Evolutionary conservation across 35 echinoderm and acorn worm genomes (phyloP).

Genomic region (Heliocidaris tuberculata): DNA sequence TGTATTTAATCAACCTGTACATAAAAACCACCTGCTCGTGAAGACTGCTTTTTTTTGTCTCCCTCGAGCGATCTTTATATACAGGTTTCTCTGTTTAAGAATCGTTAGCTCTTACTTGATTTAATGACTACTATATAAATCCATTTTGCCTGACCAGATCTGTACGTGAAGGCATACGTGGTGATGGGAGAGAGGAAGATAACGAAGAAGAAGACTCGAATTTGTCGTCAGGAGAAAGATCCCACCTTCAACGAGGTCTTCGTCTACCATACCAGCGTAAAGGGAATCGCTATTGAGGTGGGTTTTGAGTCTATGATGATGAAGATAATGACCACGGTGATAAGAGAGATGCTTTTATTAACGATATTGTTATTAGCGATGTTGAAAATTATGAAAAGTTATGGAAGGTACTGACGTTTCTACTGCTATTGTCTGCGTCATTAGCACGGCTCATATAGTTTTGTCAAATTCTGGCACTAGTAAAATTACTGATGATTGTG

Average conservation of each 20-base stretch:
- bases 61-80: no score
- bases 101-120: no score
- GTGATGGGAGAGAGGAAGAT: conserved; percentile 63
- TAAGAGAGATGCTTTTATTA: background rate
- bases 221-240: conserved; percentile 57
- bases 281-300: conserved; percentile 69
- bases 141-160: conserved; percentile 44
- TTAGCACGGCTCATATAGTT: no score
- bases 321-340: background rate
- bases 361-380: background rate
- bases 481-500: no score
- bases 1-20: no score
- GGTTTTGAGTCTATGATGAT: background rate
- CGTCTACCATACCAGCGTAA: conserved; percentile 57
- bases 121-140: background rate
- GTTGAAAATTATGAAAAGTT: no score
- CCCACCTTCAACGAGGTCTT: conserved; percentile 75
- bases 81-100: no score
- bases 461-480: no score
- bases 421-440: no score
- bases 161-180: conserved; percentile 81
- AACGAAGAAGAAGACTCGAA: conserved; percentile 74
- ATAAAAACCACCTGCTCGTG: no score
- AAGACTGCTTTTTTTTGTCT: no score
- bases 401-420: no score